Base-by-base conservation (phyloP, 2,888 invertebrate genomes). In the Polymixis lichenea region DNA sequence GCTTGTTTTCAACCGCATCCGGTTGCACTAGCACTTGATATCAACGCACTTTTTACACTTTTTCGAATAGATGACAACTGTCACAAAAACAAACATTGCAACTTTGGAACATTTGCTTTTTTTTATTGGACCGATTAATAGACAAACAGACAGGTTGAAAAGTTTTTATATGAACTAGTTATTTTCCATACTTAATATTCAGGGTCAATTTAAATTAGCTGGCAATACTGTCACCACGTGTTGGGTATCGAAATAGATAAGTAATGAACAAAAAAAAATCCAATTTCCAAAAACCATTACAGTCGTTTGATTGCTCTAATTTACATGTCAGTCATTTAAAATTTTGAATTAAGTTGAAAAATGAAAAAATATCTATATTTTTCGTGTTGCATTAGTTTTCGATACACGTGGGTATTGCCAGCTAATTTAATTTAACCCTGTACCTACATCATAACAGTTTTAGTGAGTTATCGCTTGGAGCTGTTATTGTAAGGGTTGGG, bases 41-140 rank as follows among this genome's bases (percentile, higher is more conserved):
- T n/a, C 5, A 49, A 60, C 17, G 22, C 28, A 60, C 22, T 38
- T 66, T 15, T 51, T 32, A 28, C 46, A 38, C 8, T 55, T 62
- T 32, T 67, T 67, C n/a, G n/a, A 60, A 67, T 67, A 32, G n/a
- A 65, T 46, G 58, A 60, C 68, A 55, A 17, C 58, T 85, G 82
- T 85, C 85, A 75, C n/a, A 61, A 82, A 85, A 85, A 85, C 55
- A 61, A 72, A 84, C 82, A 80, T 64, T 60, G 67, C 25, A 55
- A 62, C 60, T 61, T 60, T 68, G 80, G 64, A 55, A 55, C 17
- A 53, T 61, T 62, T 55, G 7, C 0, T 70, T 80, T 84, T 84
- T 83, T 72, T 43, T 61, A 68, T 15, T 65, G n/a, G 1, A 22
- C 13, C 17, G 19, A 58, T 28, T 61, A 51, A 78, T 83, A 81